phyloP scores from a whole-genome alignment of 2,888 invertebrate species.

The Lasioglossum zephyrum region DNA sequence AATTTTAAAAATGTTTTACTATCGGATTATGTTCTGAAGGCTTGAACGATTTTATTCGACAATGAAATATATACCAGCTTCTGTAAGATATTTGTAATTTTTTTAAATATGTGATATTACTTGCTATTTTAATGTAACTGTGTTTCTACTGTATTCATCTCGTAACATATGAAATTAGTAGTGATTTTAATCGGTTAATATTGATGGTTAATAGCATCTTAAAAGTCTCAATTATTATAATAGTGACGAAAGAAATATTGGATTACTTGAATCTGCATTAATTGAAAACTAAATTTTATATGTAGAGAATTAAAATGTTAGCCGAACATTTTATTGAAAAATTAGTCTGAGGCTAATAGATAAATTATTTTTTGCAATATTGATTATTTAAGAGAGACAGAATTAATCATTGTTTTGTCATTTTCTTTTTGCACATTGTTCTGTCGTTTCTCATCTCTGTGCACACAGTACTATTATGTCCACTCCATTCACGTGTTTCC shows the following conservation, averaged over 20 bases:
- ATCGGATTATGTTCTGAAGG: neutral
- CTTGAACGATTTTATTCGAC: neutral
- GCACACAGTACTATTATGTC: neutral
- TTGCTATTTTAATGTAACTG: neutral
- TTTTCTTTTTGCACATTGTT: neutral
- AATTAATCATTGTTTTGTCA: too few species aligned
- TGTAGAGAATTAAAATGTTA: too few species aligned
- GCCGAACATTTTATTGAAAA: too few species aligned
- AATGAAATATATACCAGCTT: neutral
- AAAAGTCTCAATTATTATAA: neutral
- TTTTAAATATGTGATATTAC: neutral
- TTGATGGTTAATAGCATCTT: too few species aligned
- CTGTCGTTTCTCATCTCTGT: neutral
- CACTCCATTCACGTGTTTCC: neutral
- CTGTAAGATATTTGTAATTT: neutral
- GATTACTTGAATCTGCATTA: too few species aligned
- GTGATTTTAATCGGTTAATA: too few species aligned
- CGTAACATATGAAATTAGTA: neutral
- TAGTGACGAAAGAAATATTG: too few species aligned
- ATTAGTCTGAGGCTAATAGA: too few species aligned
- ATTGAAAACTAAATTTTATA: too few species aligned
- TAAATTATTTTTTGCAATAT: too few species aligned
- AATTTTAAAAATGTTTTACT: neutral
- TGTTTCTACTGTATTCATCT: neutral
- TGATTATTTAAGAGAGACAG: too few species aligned